phyloP scores from a whole-genome alignment of 2,888 invertebrate genomes.

The Drosophila seclusa region DNA sequence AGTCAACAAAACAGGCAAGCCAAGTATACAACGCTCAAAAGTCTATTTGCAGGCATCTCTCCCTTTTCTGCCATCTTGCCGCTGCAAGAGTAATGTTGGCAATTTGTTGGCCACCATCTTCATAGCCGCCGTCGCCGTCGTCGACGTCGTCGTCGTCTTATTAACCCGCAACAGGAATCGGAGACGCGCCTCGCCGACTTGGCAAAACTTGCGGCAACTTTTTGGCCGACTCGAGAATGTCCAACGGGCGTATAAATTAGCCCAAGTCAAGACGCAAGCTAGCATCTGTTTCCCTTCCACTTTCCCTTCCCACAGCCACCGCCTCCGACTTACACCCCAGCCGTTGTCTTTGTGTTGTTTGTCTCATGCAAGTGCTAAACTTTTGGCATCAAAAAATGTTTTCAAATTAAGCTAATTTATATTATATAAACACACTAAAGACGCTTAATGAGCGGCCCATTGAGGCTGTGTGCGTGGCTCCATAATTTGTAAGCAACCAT shows the following conservation, averaged over 20 bases:
- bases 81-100: constrained; percentile 72
- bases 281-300: constrained; percentile 45
- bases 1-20: constrained; percentile 69
- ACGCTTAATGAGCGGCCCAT: constrained; percentile 72
- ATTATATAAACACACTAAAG: constrained; percentile 78
- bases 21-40: constrained; percentile 75
- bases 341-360: constrained; percentile 14
- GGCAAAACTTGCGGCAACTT: constrained; percentile 70
- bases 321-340: too few species aligned
- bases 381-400: constrained; percentile 80
- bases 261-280: constrained; percentile 55
- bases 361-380: constrained; percentile 63
- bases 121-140: constrained; percentile 57
- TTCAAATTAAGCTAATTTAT: constrained; percentile 80
- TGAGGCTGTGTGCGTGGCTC: constrained; percentile 35
- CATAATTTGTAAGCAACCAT: constrained; percentile 46
- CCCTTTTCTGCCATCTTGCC: not conserved
- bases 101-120: constrained; percentile 68
- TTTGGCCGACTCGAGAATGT: constrained; percentile 77
- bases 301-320: not conserved
- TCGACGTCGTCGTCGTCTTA: constrained; percentile 64
- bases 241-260: constrained; percentile 81
- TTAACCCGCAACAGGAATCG: constrained; percentile 75
- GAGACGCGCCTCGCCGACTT: constrained; percentile 55
- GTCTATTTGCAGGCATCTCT: constrained; percentile 69